phyloP scores from a whole-genome alignment of 1,140 invertebrate genomes.

The Nylanderia fulva region DNA sequence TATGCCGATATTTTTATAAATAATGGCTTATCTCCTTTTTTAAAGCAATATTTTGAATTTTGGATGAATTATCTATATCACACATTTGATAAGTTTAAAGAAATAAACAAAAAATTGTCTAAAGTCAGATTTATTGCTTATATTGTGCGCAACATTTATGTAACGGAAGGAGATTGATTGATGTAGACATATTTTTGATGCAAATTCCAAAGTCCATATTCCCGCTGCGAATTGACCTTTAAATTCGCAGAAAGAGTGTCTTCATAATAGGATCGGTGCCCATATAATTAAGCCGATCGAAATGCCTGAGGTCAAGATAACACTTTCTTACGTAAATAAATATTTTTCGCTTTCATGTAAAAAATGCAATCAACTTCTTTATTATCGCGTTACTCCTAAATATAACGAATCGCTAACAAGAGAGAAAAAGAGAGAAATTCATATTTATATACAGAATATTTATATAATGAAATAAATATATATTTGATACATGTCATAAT shows the following conservation, averaged over 20 bases:
- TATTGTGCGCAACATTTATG: background rate
- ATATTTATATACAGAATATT: background rate
- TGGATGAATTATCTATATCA: background rate
- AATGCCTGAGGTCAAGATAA: background rate
- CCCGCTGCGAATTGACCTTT: background rate
- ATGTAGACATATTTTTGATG: background rate
- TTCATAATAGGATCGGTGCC: background rate
- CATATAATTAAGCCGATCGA: conserved; percentile 9
- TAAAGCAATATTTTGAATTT: background rate
- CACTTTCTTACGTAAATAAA: background rate
- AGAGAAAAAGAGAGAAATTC: background rate
- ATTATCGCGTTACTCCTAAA: background rate
- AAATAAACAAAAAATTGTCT: background rate
- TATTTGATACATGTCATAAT: too few relatives aligned
- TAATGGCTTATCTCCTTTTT: background rate
- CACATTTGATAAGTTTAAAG: background rate
- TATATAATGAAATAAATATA: too few relatives aligned
- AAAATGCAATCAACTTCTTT: background rate
- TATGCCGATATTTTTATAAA: background rate
- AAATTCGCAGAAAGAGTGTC: conserved; percentile 4
- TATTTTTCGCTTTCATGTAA: background rate
- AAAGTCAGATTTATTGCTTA: background rate
- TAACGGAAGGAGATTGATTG: background rate
- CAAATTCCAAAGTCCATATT: background rate
- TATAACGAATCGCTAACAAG: background rate